Conservation (phyloP, 2,113 vertebrate genomes). For the Taxidea taxus region DNA sequence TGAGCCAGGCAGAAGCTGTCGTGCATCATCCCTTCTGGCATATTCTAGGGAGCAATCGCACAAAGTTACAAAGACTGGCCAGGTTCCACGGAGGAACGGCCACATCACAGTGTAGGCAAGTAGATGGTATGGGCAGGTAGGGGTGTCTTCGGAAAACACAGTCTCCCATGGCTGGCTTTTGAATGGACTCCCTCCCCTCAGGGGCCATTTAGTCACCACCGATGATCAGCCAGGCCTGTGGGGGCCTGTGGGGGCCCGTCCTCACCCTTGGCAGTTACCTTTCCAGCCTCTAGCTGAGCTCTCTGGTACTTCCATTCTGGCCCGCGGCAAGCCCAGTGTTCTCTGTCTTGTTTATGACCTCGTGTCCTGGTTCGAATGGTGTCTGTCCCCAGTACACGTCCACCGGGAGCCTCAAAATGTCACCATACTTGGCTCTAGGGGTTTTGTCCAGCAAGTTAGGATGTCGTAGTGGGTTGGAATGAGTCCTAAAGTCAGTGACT, state of each 20-base stretch:
- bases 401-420: neutral
- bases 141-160: neutral
- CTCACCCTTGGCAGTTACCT: neutral
- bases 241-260: neutral
- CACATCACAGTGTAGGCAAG: neutral
- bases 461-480: neutral
- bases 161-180: neutral
- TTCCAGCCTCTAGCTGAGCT: neutral
- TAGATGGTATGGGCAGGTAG: neutral
- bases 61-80: neutral
- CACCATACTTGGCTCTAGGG: neutral
- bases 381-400: neutral
- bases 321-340: neutral
- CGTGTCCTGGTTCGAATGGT: neutral
- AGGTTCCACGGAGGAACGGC: neutral
- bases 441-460: neutral
- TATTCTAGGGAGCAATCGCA: neutral
- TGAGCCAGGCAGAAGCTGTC: neutral
- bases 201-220: neutral
- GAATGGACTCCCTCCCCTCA: neutral
- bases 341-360: neutral
- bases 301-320: neutral
- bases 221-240: neutral
- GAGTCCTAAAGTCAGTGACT: neutral
- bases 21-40: neutral